Evolutionary conservation across 1,140 invertebrate genomes (phyloP).

Genomic region (Drosophila setifemur): DNA sequence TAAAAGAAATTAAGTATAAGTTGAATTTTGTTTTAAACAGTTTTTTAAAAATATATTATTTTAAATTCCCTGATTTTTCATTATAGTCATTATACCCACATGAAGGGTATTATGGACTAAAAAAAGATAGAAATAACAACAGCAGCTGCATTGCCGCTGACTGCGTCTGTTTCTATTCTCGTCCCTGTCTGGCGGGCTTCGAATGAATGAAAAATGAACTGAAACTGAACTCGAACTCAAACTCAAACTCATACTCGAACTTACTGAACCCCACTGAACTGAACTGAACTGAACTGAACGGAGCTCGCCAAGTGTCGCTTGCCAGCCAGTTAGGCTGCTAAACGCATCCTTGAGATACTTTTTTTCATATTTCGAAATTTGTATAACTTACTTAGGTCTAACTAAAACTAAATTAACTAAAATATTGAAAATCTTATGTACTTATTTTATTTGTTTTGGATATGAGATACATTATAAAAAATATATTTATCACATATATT

Average conservation of each 20-base stretch:
- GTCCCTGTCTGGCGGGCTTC: slow-evolving; percentile 59
- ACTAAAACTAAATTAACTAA: neutral
- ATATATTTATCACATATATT: neutral
- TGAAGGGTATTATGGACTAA: slow-evolving; percentile 4
- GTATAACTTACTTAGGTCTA: neutral
- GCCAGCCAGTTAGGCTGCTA: slow-evolving; percentile 68
- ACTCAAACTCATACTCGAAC: too few relatives aligned
- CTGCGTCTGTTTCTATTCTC: slow-evolving; percentile 35
- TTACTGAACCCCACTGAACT: slow-evolving; percentile 32
- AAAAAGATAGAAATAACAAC: neutral
- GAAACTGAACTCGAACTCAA: slow-evolving; percentile 42
- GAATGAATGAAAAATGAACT: slow-evolving; percentile 77
- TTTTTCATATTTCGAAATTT: too few relatives aligned
- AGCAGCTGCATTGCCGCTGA: slow-evolving; percentile 36
- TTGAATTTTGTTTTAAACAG: too few relatives aligned
- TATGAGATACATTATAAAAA: too few relatives aligned
- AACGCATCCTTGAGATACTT: too few relatives aligned
- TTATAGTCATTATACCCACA: neutral
- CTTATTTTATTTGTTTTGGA: neutral
- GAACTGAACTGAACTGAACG: slow-evolving; percentile 12
- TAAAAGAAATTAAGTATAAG: too few relatives aligned
- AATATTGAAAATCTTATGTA: too few relatives aligned
- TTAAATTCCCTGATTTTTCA: too few relatives aligned
- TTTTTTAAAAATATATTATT: neutral
- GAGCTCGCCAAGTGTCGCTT: slow-evolving; percentile 60